These are phyloP conservation scores for Theocolax elegans DNA, from an alignment of 1,140 invertebrate genomes.

Conservation along the genomic window DNA sequence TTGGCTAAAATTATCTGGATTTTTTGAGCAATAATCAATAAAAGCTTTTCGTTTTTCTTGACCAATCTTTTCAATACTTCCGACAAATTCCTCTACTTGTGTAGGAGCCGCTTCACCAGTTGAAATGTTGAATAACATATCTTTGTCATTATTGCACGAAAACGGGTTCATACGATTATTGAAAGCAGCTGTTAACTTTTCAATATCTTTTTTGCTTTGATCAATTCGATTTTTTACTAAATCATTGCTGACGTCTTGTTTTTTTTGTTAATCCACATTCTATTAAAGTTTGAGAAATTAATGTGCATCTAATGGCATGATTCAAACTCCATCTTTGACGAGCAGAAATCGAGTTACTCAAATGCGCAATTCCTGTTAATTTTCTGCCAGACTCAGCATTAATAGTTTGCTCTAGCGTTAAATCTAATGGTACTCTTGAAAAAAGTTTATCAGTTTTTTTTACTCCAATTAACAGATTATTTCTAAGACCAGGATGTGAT, in stretches of 20 bases:
- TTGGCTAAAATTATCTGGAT: constrained; percentile 24
- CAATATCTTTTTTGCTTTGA: not conserved
- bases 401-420: constrained; percentile 52
- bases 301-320: constrained; percentile 6
- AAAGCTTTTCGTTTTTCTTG: constrained; percentile 20
- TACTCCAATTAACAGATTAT: constrained; percentile 44
- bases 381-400: constrained; percentile 48
- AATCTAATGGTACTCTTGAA: constrained; percentile 46
- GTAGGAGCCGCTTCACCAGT: constrained; percentile 24
- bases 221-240: constrained; percentile 6
- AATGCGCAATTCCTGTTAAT: constrained; percentile 30
- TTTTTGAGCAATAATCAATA: constrained; percentile 30
- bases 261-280: not conserved
- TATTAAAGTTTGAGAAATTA: not conserved
- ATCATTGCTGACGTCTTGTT: not conserved
- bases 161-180: not conserved
- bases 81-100: constrained; percentile 5
- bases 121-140: constrained; percentile 37
- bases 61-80: constrained; percentile 31
- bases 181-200: not conserved
- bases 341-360: too few species aligned
- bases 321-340: constrained; percentile 1
- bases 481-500: constrained; percentile 50
- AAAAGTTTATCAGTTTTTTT: constrained; percentile 47
- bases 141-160: not conserved